Conservation (phyloP, 2,113 vertebrate species). For the Larimichthys polyactis region DNA sequence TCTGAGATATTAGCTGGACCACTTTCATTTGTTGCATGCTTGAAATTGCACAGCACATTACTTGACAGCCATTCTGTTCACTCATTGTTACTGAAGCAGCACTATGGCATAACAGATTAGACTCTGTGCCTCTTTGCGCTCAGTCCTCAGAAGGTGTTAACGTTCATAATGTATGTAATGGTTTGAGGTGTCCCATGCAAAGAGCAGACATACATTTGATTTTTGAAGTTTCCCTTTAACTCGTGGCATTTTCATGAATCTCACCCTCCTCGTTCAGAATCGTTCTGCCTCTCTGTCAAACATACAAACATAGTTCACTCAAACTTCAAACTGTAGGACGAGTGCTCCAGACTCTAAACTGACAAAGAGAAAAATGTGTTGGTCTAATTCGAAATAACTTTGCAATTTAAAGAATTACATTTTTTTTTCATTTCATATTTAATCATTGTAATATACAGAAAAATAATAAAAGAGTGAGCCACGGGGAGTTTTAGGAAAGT, state of each 20-base stretch:
- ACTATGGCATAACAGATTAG: constrained; percentile 8
- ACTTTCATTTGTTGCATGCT: constrained; percentile 36
- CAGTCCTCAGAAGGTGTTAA: constrained; percentile 13
- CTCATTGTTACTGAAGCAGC: constrained; percentile 33
- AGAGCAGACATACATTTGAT: not conserved
- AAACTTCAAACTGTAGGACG: constrained; percentile 8
- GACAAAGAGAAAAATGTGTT: constrained; percentile 34
- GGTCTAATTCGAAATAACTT: constrained; percentile 30
- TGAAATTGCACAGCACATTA: constrained; percentile 21
- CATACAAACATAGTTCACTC: constrained; percentile 51
- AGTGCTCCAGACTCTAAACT: not conserved
- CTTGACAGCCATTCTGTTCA: constrained; percentile 43
- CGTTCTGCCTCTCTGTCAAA: constrained; percentile 33
- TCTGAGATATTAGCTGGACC: constrained; percentile 17
- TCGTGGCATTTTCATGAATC: constrained; percentile 10
- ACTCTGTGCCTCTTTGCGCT: constrained; percentile 1
- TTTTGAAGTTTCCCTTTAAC: not conserved
- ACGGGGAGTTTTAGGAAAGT: not conserved
- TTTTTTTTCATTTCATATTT: constrained; percentile 35
- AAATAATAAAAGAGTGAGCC: constrained; percentile 18
- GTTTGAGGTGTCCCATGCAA: not conserved
- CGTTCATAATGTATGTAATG: not conserved
- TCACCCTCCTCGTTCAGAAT: not conserved
- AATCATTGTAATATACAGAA: constrained; percentile 23
- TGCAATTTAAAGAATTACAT: constrained; percentile 29